phyloP scores from a whole-genome alignment of 2,888 invertebrate genomes.

The Polymixis flavicincta region DNA sequence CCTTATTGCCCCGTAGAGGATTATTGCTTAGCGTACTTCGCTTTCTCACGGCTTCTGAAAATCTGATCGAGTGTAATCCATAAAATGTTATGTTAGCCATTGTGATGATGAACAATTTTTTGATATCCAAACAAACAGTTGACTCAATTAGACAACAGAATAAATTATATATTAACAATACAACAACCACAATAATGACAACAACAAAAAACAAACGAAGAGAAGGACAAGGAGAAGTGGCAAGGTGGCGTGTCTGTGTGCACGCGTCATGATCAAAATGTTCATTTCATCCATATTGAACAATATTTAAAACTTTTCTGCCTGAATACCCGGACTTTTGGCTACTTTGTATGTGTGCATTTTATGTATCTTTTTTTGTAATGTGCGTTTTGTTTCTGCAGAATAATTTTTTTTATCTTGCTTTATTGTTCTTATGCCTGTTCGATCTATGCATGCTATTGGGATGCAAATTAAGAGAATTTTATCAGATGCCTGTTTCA shows the following conservation, averaged over 20 bases:
- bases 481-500: neutral
- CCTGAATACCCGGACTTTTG: too few species aligned
- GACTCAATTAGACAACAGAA: neutral
- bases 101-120: neutral
- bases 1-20: neutral
- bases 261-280: neutral
- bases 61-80: neutral
- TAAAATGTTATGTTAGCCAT: neutral
- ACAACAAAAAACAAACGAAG: too few species aligned
- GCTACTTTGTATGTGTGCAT: too few species aligned
- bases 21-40: neutral
- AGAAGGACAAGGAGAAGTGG: too few species aligned
- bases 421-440: neutral
- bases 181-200: too few species aligned
- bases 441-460: neutral
- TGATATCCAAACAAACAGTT: neutral
- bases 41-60: constrained; percentile 4
- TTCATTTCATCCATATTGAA: neutral
- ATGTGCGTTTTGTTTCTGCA: too few species aligned
- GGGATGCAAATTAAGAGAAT: neutral
- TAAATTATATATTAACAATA: neutral
- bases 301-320: too few species aligned
- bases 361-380: too few species aligned
- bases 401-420: too few species aligned
- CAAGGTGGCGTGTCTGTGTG: too few species aligned